Evolutionary conservation across 2,113 vertebrate genomes (phyloP), one percentile per base, ranked within the genome.

Genomic region (Rynchops niger): DNA sequence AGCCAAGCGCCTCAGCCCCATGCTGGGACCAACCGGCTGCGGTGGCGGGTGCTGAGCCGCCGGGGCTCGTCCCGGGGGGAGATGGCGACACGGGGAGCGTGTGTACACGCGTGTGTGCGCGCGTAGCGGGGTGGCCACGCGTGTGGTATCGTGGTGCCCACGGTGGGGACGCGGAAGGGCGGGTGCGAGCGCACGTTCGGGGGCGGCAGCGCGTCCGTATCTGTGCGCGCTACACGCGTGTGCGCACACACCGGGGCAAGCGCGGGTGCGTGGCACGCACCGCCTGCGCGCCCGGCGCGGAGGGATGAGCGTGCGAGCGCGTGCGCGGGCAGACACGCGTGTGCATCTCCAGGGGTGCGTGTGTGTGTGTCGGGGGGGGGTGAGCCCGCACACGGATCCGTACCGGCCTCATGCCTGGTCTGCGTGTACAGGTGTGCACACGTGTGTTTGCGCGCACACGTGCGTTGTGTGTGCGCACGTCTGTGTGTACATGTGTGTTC

Each of bases 41-140:
- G 27, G 49, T 4, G 55, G 40, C 22, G 11, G 67, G 45, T 50
- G 40, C 45, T 43, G 74, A 69, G 47, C 52, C 34, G 62, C 19
- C 0, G 2, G 42, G 47, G n/a, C 40, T 45, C 0, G 3, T 25
- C 12, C 23, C 2, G 1, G 8, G 53, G 42, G 42, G 5, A 5
- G 42, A 21, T 26, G 55, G 20, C 2, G 26, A 10, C 67, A 22
- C 2, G 1, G 38, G 59, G 45, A 29, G 22, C 40, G 40, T 42
- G 40, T 42, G 43, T 43, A 12, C 40, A 42, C 12, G 40, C 12
- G 40, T 42, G 40, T 42, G 40, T 2, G 0, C 5, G 53, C 32
- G 26, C 2, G 3, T 3, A 25, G 43, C 5, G 14, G 52, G n/a
- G 2, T 10, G 36, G 30, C 15, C 6, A 7, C 5, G 22, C 9